Percentiles rank a stretch among this genome's conserved stretches.
phyloP scores from a whole-genome alignment of 2,797 vertebrate species.

The Orestias chungarensis region DNA sequence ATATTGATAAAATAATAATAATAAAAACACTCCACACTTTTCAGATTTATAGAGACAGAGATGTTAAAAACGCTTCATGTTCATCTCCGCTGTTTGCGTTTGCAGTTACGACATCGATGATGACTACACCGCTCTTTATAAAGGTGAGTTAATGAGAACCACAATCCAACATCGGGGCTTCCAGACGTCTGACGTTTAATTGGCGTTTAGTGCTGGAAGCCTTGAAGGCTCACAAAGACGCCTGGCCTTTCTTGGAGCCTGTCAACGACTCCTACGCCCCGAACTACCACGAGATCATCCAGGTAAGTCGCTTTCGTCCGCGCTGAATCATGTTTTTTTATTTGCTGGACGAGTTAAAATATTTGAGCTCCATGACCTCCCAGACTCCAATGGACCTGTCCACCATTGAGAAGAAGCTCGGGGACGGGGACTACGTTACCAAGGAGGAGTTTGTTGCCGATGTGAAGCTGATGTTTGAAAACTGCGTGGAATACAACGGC shows the following conservation, averaged over 20 bases:
- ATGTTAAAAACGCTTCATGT: too few relatives aligned
- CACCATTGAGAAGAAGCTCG: conserved; percentile 95
- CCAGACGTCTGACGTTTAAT: conserved; percentile 13
- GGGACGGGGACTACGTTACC: conserved; percentile 89
- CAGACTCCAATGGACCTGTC: conserved; percentile 99
- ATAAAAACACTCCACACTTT: neutral
- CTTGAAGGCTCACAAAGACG: conserved; percentile 95
- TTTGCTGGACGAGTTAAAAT: neutral
- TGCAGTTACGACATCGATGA: conserved; percentile 95
- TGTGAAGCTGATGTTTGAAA: conserved; percentile 98
- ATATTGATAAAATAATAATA: too few relatives aligned
- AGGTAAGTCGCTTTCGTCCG: conserved; percentile 77
- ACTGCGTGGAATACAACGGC: conserved; percentile 96
- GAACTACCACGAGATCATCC: conserved; percentile 96
- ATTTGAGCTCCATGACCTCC: neutral
- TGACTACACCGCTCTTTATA: conserved; percentile 96
- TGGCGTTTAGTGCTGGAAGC: conserved; percentile 88
- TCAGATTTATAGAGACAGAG: neutral
- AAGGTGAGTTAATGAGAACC: conserved; percentile 83
- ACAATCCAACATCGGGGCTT: conserved; percentile 9
- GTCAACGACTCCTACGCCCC: conserved; percentile 98
- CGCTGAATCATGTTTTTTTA: neutral
- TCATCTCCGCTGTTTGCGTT: conserved; percentile 25
- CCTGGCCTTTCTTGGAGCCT: conserved; percentile 98
- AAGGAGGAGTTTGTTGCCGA: conserved; percentile 96